Base-by-base conservation (phyloP, 2,113 vertebrate genomes). In the Crypturellus undulatus region DNA sequence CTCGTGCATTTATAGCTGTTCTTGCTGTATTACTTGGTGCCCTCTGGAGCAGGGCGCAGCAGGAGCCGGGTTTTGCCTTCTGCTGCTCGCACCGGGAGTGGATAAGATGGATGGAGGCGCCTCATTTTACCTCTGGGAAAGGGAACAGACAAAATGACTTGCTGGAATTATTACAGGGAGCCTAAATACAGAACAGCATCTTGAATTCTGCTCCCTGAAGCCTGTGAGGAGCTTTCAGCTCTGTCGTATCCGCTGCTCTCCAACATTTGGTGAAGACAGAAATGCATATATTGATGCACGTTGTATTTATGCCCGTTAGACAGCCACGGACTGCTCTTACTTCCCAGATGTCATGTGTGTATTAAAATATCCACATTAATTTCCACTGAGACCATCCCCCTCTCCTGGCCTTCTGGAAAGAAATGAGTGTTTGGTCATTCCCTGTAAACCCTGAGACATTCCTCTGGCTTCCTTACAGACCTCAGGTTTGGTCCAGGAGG, bases 401-500 rank as follows among this genome's bases (percentile, higher is more conserved):
- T 13, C 70, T 20, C 56, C 56, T 38, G 28, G 67, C 58, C 77
- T 96, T 87, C n/a, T 60, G 78, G 47, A 82, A 42, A 64, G 62
- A 51, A 45, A n/a, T 8, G 20, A 87, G 32, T 42, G 84, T 71
- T 80, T 80, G 76, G 81, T 93, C 82, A 85, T 2, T 22, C 40
- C 79, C 70, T 89, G 81, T 40, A 89, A 95, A 69, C 36, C 82
- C 82, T 12, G 58, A 34, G 65, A 91, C 93, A 86, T 85, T 93
- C 89, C 92, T 93, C 93, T 97, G 95, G 84, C 89, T 89, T 78
- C 86, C 71, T 38, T 21, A 73, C 87, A 68, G 85, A 28, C 32
- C 82, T 79, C 82, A 94, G 93, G n/a, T 58, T 81, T 79, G 91
- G 87, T 89, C 93, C 93, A 93, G 92, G 51, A 90, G 89, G 47